phyloP scores from a whole-genome alignment of 2,797 vertebrate species.

The Aselliscus stoliczkanus region DNA sequence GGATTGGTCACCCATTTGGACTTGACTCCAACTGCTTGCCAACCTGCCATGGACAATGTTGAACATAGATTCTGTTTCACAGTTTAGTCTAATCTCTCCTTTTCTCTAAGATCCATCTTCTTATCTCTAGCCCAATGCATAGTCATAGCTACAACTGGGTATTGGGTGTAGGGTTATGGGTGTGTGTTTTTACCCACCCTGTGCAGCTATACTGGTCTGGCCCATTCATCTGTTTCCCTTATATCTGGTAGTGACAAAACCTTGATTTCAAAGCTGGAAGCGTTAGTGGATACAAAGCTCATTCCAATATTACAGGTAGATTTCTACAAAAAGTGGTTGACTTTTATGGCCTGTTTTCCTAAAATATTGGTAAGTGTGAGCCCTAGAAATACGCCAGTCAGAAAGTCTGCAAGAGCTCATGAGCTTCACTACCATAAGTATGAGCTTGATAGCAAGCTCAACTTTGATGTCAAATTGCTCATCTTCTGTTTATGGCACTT shows the following conservation, averaged over 20 bases:
- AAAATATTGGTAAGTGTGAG: not conserved
- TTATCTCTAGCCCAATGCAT: not conserved
- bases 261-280: not conserved
- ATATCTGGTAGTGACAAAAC: not conserved
- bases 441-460: not conserved
- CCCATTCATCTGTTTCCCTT: not conserved
- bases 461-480: not conserved
- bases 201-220: not conserved
- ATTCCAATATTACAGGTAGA: not conserved
- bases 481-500: not conserved
- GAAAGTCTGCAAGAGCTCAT: not conserved
- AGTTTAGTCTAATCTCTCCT: not conserved
- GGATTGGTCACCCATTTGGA: not conserved
- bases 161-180: not conserved
- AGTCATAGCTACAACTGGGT: not conserved
- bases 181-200: not conserved
- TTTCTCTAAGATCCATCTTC: not conserved
- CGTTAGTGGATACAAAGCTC: not conserved
- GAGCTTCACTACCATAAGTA: not conserved
- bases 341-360: not conserved
- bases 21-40: not conserved
- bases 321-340: not conserved
- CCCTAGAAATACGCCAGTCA: not conserved
- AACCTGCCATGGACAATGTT: not conserved
- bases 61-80: not conserved